phyloP scores from a whole-genome alignment of 1,140 invertebrate genomes.

The Gonatopus flavifemur region DNA sequence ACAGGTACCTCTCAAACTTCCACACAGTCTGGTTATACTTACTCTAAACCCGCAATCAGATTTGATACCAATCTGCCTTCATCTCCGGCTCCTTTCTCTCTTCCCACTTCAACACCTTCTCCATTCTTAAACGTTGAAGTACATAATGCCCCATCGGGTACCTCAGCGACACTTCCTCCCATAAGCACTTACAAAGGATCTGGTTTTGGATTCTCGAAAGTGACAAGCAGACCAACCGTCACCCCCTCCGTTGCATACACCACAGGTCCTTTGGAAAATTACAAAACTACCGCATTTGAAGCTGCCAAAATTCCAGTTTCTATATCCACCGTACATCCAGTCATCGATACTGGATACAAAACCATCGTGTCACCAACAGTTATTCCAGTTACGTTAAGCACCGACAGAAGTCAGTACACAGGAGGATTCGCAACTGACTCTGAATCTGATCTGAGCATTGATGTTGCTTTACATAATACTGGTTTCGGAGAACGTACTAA shows the following conservation, averaged over 20 bases:
- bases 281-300: constrained; percentile 32
- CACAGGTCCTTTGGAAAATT: constrained; percentile 31
- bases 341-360: constrained; percentile 31
- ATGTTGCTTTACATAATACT: constrained; percentile 34
- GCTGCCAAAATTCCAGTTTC: constrained; percentile 28
- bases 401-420: constrained; percentile 16
- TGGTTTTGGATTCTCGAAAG: neutral
- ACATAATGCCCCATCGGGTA: constrained; percentile 25
- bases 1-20: constrained; percentile 16
- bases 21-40: constrained; percentile 27
- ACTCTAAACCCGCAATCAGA: constrained; percentile 30
- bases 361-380: constrained; percentile 30
- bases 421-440: constrained; percentile 14
- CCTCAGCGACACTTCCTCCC: constrained; percentile 2
- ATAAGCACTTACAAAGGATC: constrained; percentile 20
- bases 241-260: constrained; percentile 34
- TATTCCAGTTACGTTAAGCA: constrained; percentile 19
- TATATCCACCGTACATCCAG: constrained; percentile 31
- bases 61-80: constrained; percentile 16
- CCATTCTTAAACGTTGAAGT: constrained; percentile 34
- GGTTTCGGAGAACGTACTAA: constrained; percentile 18
- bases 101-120: constrained; percentile 27
- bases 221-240: constrained; percentile 15
- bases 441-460: constrained; percentile 42
- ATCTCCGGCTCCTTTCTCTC: constrained; percentile 4